phyloP scores from a whole-genome alignment of 1,140 invertebrate species.

The Tetragnatha versicolor region DNA sequence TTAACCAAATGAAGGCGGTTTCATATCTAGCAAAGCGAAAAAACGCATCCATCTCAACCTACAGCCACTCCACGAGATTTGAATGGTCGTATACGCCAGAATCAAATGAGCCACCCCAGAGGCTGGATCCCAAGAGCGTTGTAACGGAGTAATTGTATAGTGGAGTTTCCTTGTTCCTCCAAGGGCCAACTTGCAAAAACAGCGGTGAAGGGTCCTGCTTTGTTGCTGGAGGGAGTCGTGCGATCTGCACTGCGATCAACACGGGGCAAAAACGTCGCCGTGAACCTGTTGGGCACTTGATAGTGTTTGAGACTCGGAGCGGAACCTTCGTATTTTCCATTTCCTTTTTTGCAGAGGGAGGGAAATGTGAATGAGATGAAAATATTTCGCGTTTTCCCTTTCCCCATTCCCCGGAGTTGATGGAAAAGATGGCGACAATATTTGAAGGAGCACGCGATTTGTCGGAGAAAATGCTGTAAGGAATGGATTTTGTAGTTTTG shows the following conservation, averaged over 20 bases:
- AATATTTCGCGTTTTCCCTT: background rate
- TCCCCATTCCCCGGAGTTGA: no score
- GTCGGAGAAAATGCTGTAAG: no score
- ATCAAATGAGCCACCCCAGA: no score
- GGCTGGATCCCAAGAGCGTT: conserved; percentile 45
- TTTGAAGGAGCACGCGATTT: no score
- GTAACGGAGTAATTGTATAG: conserved; percentile 55
- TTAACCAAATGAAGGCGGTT: no score
- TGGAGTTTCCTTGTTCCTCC: conserved; percentile 55
- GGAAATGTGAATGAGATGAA: background rate
- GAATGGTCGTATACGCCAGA: no score
- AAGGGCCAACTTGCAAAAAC: conserved; percentile 48
- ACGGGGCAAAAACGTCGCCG: conserved; percentile 37
- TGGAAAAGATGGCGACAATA: no score
- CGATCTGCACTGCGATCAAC: conserved; percentile 25
- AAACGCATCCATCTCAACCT: no score
- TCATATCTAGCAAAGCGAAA: no score
- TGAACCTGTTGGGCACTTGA: conserved; percentile 54
- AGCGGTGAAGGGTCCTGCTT: conserved; percentile 53
- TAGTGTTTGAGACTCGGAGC: conserved; percentile 51
- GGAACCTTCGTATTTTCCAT: conserved; percentile 43
- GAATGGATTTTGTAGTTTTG: no score
- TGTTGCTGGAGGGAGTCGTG: conserved; percentile 50
- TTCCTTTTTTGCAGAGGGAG: conserved; percentile 7
- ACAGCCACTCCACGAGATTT: no score